These are phyloP conservation scores for Parotocinclus haroldoi DNA, from an alignment of 2,797 vertebrate genomes.

Conservation along the genomic window DNA sequence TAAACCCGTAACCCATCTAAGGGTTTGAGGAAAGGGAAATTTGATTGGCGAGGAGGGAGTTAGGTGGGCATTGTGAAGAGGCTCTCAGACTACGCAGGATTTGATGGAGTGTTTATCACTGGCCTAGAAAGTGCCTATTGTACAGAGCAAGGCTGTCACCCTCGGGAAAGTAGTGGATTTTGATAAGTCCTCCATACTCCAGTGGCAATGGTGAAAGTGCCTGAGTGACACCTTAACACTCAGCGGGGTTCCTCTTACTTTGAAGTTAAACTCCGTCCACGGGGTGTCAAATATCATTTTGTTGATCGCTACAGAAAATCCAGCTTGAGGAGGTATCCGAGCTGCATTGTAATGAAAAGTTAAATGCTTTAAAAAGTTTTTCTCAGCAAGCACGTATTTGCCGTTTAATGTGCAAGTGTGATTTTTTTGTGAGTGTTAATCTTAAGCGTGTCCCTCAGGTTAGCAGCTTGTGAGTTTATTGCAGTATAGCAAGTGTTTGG, in stretches of 20 bases:
- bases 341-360: not conserved
- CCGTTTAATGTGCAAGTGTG: too few species aligned
- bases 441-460: too few species aligned
- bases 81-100: conserved; percentile 8
- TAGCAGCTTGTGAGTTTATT: too few species aligned
- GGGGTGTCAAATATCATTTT: conserved; percentile 25
- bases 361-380: too few species aligned
- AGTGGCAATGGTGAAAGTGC: conserved; percentile 18
- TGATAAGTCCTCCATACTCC: conserved; percentile 35
- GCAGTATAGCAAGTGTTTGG: too few species aligned
- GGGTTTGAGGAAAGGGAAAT: conserved; percentile 46
- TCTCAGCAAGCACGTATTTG: too few species aligned
- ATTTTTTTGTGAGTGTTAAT: too few species aligned
- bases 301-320: conserved; percentile 7
- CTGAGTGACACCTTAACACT: conserved; percentile 10
- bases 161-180: conserved; percentile 20
- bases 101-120: conserved; percentile 36
- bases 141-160: conserved; percentile 31
- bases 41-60: conserved; percentile 34
- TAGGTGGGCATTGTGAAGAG: conserved; percentile 27
- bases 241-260: conserved; percentile 8
- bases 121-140: conserved; percentile 31
- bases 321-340: not conserved
- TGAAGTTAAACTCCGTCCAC: conserved; percentile 22
- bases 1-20: conserved; percentile 54